A percentile compares a stretch with the other conserved stretches of the same genome.
Conservation (phyloP, 2,888 invertebrate genomes). For the Chromoteleia sp. region DNA sequence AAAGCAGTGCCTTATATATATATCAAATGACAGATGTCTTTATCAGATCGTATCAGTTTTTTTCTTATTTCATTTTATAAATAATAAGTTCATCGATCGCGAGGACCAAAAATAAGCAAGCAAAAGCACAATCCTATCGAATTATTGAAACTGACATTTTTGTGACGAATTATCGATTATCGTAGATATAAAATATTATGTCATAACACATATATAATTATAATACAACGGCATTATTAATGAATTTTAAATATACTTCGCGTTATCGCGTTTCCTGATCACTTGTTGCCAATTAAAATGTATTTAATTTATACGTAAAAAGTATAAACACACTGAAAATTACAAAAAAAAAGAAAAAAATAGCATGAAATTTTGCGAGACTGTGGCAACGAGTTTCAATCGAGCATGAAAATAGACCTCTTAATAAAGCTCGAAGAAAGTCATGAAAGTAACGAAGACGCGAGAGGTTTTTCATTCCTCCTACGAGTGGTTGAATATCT, state of each 20-base stretch:
- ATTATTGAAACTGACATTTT: neutral
- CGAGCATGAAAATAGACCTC: conserved; percentile 30
- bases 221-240: too few species aligned
- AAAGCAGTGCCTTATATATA: neutral
- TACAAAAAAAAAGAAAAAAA: neutral
- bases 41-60: conserved; percentile 4
- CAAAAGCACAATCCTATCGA: neutral
- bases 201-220: too few species aligned
- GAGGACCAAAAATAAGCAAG: neutral
- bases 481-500: conserved; percentile 4
- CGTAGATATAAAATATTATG: too few species aligned
- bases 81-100: neutral
- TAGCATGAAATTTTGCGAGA: neutral
- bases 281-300: too few species aligned
- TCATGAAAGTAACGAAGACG: conserved; percentile 9
- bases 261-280: too few species aligned
- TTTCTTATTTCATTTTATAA: neutral
- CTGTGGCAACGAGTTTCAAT: neutral
- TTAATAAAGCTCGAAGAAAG: conserved; percentile 22
- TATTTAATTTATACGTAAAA: too few species aligned
- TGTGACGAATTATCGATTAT: neutral
- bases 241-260: too few species aligned
- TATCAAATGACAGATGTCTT: neutral
- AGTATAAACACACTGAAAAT: too few species aligned
- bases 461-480: conserved; percentile 10